phyloP scores from a whole-genome alignment of 2,113 vertebrate genomes.

The Fregetta grallaria region DNA sequence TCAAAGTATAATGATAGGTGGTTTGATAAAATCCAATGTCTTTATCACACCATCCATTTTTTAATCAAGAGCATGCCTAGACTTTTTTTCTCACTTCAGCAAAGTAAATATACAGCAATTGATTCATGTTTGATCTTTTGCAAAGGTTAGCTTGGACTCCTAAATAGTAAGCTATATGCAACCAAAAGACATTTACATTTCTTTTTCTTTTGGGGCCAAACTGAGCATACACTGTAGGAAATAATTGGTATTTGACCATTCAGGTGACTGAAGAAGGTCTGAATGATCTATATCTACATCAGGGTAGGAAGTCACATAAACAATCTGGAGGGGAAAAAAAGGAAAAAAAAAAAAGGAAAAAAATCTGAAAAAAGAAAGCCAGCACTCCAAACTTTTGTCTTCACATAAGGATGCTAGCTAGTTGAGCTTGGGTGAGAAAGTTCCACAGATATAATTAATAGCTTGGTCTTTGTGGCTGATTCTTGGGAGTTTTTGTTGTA shows the following conservation, averaged over 20 bases:
- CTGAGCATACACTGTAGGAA: not conserved
- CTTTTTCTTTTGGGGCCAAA: not conserved
- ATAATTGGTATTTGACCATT: not conserved
- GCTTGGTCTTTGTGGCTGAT: not conserved
- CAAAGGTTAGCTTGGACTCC: not conserved
- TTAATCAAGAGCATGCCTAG: not conserved
- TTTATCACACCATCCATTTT: not conserved
- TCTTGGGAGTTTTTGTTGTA: not conserved
- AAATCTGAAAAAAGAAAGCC: not conserved
- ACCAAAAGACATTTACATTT: not conserved
- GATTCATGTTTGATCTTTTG: not conserved
- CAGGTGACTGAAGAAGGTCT: not conserved
- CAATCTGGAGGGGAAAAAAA: not conserved
- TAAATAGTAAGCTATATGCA: not conserved
- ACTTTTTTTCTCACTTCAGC: not conserved
- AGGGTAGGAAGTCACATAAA: not conserved
- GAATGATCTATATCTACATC: not conserved
- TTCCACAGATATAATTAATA: not conserved
- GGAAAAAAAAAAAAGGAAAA: rapidly evolving
- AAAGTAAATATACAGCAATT: not conserved
- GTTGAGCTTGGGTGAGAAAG: not conserved
- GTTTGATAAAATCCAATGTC: not conserved
- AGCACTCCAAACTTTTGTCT: not conserved
- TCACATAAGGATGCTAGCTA: not conserved
- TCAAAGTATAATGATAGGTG: not conserved